Base-by-base conservation (phyloP, 2,113 vertebrate species). In the Chaetodon trifascialis region DNA sequence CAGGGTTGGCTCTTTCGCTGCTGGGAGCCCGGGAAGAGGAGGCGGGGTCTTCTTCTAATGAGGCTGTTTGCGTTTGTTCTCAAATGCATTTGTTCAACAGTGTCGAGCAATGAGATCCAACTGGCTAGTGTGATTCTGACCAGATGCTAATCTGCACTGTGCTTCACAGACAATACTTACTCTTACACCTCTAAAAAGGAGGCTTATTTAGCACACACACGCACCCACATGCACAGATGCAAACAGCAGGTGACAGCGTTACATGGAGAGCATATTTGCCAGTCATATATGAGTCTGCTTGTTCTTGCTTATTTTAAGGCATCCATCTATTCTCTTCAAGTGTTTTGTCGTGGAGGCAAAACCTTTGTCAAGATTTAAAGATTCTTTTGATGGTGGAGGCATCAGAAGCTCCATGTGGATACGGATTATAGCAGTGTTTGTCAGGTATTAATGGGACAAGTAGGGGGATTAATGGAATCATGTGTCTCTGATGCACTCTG, bases 31-130 rank as follows among this genome's bases (percentile, higher is more conserved):
- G 19, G 42, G 55, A 12, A 42, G 42, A 38, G 47, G 36, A 55
- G 66, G 54, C 49, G 8, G 19, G 46, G 55, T 14, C 12, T 59
- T 54, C 17, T 49, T 23, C 23, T 85, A 51, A 69, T 64, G 52
- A 71, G 75, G 58, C 21, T 36, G 60, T 75, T 66, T 85, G 34
- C 11, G 46, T 49, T 62, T 62, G 58, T 58, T 71, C 40, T 59
- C 25, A 47, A 38, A 63, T 38, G 44, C 19, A 47, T 79, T 77
- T 70, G 51, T 52, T 68, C 49, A 54, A 54, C 65, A 73, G 36
- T 66, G 63, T 63, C 64, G 23, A 40, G 47, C 19, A 77, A 46
- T 52, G 52, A 68, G 68, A 63, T 36, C 9, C 17, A 52, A 5
- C 16, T 46, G 23, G 16, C 52, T 65, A 25, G 25, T 64, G 30